These are phyloP conservation scores for Labeo rohita DNA, from an alignment of 2,113 vertebrate genomes.

Conservation along the genomic window DNA sequence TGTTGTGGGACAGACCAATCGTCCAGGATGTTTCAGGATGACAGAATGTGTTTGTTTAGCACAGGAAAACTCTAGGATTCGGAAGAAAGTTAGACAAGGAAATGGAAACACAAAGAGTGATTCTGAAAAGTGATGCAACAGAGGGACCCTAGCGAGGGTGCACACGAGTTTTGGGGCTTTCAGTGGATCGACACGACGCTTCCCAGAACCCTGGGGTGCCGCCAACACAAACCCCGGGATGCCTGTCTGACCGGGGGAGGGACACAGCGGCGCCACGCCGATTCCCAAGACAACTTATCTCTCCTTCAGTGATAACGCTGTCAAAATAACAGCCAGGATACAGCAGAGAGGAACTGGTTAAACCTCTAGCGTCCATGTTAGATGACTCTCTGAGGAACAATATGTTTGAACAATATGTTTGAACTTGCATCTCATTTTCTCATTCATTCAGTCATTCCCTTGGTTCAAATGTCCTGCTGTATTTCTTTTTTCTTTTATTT, in stretches of 20 bases:
- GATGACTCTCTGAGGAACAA: constrained; percentile 44
- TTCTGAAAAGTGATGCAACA: neutral
- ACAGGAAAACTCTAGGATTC: neutral
- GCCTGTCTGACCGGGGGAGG: constrained; percentile 72
- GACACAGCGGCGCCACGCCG: constrained; percentile 79
- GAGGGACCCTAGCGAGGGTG: neutral
- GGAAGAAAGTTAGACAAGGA: neutral
- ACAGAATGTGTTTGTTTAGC: neutral
- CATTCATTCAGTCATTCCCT: neutral
- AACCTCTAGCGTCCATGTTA: constrained; percentile 55
- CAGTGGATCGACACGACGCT: constrained; percentile 59
- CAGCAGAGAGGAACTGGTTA: constrained; percentile 78
- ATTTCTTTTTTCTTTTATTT: neutral
- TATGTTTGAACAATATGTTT: neutral
- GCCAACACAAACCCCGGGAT: constrained; percentile 75
- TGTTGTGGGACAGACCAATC: neutral
- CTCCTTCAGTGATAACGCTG: constrained; percentile 74
- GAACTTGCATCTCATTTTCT: neutral
- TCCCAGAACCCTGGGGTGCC: constrained; percentile 67
- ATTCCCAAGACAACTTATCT: constrained; percentile 82
- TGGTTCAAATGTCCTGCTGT: neutral
- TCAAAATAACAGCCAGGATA: constrained; percentile 82
- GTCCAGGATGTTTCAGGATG: neutral
- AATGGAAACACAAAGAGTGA: constrained; percentile 7
- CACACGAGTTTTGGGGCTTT: constrained; percentile 29